phyloP scores from a whole-genome alignment of 2,797 vertebrate genomes.

The Siniperca undulata region DNA sequence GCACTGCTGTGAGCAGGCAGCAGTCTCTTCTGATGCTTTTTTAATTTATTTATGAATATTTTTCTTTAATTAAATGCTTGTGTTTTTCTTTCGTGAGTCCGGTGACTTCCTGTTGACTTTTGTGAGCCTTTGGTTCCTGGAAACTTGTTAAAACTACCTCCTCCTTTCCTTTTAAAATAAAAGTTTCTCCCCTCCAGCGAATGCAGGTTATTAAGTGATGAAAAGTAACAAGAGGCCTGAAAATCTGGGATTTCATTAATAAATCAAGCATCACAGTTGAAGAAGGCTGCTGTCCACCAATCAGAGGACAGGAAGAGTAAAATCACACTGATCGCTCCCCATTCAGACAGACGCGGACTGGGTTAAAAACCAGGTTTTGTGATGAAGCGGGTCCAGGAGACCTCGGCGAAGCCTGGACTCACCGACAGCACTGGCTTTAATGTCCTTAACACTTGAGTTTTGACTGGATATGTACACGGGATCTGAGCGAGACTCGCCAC shows the following conservation, averaged over 20 bases:
- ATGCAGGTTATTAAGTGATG: constrained; percentile 1
- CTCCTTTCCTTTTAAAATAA: too few species aligned
- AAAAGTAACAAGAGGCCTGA: not conserved
- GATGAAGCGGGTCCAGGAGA: not conserved
- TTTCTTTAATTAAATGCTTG: not conserved
- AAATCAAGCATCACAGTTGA: constrained; percentile 18
- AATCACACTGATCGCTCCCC: not conserved
- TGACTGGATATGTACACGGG: constrained; percentile 8
- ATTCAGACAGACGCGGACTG: constrained; percentile 5
- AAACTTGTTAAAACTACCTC: not conserved
- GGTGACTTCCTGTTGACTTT: not conserved
- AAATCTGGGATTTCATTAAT: constrained; percentile 5
- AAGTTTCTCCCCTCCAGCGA: not conserved
- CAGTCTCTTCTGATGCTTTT: not conserved
- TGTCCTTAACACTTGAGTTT: not conserved
- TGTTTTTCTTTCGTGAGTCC: constrained; percentile 4
- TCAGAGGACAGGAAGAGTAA: constrained; percentile 28
- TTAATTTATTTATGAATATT: not conserved
- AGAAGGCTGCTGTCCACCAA: constrained; percentile 37
- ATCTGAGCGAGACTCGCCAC: not conserved
- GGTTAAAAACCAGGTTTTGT: not conserved
- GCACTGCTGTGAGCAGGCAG: not conserved
- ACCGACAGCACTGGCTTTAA: not conserved
- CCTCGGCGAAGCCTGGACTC: not conserved
- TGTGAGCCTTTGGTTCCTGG: constrained; percentile 28